Conservation (phyloP, 2,113 vertebrate genomes). For the Varanus salvator region DNA sequence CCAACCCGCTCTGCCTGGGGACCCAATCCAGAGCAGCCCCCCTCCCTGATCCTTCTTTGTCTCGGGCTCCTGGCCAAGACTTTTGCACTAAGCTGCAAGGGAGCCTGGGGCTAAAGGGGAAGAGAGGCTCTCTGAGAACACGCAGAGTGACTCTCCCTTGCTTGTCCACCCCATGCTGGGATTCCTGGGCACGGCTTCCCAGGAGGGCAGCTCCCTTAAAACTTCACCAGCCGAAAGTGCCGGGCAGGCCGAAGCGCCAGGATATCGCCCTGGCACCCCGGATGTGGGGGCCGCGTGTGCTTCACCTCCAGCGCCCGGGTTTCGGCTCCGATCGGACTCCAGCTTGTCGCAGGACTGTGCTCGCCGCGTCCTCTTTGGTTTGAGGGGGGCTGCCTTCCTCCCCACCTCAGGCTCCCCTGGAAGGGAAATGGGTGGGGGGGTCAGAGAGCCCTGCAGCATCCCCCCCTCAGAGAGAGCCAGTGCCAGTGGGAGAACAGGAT, state of each 20-base stretch:
- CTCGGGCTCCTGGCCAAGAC: no score
- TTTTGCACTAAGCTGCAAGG: no score
- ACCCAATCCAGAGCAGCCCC: no score
- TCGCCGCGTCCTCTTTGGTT: slow-evolving; percentile 74
- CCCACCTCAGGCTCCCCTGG: slow-evolving; percentile 57
- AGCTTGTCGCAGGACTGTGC: slow-evolving; percentile 77
- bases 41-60: no score
- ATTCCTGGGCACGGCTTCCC: neutral
- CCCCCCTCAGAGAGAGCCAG: neutral
- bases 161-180: neutral
- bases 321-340: slow-evolving; percentile 65
- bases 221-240: neutral
- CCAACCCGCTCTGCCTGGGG: no score
- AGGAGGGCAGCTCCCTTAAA: neutral
- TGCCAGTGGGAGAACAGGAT: neutral
- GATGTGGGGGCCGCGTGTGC: no score
- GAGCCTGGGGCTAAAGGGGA: neutral
- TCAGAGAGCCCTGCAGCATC: neutral
- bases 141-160: neutral
- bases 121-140: neutral
- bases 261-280: neutral
- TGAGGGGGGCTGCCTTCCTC: slow-evolving; percentile 68
- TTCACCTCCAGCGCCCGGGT: slow-evolving; percentile 54
- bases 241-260: neutral
- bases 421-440: slow-evolving; percentile 31